Evolutionary conservation across 2,797 vertebrate species (phyloP), one percentile per base, ranked within the genome.

Genomic region (Babyrousa celebensis): DNA sequence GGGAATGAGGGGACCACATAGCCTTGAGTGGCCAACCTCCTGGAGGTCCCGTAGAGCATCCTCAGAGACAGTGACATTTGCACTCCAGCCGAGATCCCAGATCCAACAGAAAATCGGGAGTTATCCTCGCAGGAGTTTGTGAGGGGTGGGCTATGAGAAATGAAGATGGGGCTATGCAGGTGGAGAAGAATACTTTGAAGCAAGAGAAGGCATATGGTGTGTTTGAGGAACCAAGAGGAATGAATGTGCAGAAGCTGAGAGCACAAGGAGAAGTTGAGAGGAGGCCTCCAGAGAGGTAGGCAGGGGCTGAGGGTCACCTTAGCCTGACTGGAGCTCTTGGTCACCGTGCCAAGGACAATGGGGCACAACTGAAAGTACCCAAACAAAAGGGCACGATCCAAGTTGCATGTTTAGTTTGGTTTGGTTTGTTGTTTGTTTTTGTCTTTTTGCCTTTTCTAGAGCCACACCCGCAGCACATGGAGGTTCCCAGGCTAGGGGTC

Each of bases 281-380:
- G 43, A 68, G 23, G 23, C 7, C 71, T 17, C 25, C 25, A 12
- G 32, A 58, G 23, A 63, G 11, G 29, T 1, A 43, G 21, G 12
- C 16, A 16, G 32, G 16, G 23, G 5, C 36, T 48, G 43, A 48
- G 21, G 12, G 6, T 12, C n/a, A 17, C 0, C 1, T 18, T 12
- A 15, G 36, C 25, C 21, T 40, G 21, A 8, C 25, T 27, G 32
- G 29, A 87, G 32, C 27, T 54, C n/a, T 5, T 10, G 40, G n/a
- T 43, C 54, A 40, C n/a, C 16, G 23, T 43, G 68, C 70, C 40
- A 77, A 43, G n/a, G 78, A 6, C 78, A 43, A 17, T 5, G 7
- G 40, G 11, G 68, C 67, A 75, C 14, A 40, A 2, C 6, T 16
- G 29, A 36, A 48, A 77, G 70, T 27, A 17, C 10, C 36, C 60